phyloP scores from a whole-genome alignment of 2,113 vertebrate genomes.

The Lates calcarifer region DNA sequence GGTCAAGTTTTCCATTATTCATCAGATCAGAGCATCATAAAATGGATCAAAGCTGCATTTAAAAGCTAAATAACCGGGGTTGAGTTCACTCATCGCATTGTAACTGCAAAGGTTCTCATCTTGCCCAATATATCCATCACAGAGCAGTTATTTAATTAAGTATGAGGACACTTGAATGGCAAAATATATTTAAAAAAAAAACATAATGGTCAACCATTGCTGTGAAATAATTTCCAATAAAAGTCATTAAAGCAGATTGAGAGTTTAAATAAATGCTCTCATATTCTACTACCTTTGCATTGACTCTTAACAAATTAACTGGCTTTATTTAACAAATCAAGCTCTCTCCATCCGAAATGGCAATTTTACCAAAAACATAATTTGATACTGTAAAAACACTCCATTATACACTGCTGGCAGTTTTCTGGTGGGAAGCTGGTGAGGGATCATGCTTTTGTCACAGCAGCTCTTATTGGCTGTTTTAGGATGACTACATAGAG shows the following conservation, averaged over 20 bases:
- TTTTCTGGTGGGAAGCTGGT: background rate
- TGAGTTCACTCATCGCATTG: background rate
- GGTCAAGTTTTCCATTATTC: constrained; percentile 17
- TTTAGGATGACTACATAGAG: background rate
- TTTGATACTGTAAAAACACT: background rate
- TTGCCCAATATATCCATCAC: background rate
- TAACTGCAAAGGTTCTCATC: constrained; percentile 14
- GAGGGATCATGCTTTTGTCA: background rate
- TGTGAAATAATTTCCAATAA: background rate
- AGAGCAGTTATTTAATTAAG: background rate
- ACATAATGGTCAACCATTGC: background rate
- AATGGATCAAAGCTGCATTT: constrained; percentile 23
- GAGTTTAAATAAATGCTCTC: background rate
- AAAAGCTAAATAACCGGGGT: background rate
- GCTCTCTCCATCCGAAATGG: background rate
- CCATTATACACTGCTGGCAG: background rate
- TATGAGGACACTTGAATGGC: background rate
- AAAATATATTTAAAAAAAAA: background rate
- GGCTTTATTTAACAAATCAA: background rate
- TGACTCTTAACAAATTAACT: background rate
- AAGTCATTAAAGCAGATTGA: background rate
- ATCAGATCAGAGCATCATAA: constrained; percentile 6
- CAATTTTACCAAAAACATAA: background rate
- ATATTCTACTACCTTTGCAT: background rate
- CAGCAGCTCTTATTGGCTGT: background rate